Evolutionary conservation across 2,888 invertebrate genomes (phyloP), one percentile per base, ranked within the genome.

Genomic region (Andrena dorsata): DNA sequence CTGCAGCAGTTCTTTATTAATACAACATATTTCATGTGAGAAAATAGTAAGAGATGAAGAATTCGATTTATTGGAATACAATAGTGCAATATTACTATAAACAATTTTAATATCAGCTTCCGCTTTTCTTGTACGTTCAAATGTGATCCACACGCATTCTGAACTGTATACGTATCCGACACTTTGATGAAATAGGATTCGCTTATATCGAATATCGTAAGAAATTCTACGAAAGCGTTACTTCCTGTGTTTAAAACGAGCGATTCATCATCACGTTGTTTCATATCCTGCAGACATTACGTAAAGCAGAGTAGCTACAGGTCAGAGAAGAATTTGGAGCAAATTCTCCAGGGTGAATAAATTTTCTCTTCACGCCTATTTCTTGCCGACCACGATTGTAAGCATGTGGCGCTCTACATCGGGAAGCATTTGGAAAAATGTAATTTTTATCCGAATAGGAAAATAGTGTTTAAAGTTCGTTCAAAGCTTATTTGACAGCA

Each of bases 321-420:
- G 35, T 63, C 69, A 69, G 16, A 61, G 53, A 23, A 68, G 74
- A 74, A 78, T 77, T 77, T 71, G 78, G 53, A 74, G 56, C 68
- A 68, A 47, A 30, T 73, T 65, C 65, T 58, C 32, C 35, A 28
- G 51, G 53, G 53, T 28, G 41, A 56, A 61, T 35, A 30, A 41
- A 74, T 61, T 66, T 41, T 35, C 47, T 30, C 28, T 61, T 26
- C 35, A 13, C 47, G 61, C 53, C 51, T 51, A n/a, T 32, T 68
- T 51, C 61, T 23, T 16, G 6, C 16, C 2, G n/a, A 16, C 20
- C 49, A 28, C 30, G 10, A 10, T n/a, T 26, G n/a, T 16, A 60
- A 23, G 49, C 20, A 16, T 66, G 10, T n/a, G 6, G 32, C 35
- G 28, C n/a, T 49, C 28, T 30, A 28, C 23, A 5, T 28, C 7